Base-by-base conservation (phyloP, 2,888 invertebrate species). In the Acrobasis repandana region DNA sequence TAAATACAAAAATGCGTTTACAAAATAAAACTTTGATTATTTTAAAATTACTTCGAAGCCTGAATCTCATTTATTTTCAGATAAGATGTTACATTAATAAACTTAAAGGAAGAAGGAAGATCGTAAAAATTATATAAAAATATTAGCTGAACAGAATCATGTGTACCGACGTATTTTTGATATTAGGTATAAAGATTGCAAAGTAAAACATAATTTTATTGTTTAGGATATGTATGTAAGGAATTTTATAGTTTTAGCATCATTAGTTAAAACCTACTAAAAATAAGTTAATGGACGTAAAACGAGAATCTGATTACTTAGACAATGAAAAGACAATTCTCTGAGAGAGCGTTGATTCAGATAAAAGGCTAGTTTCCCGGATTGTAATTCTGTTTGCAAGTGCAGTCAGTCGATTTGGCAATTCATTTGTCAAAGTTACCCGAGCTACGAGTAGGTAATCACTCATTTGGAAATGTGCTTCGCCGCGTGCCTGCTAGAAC, bases 371-470 rank as follows among this genome's bases (percentile, higher is more conserved):
- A 46, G 52, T 60, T 58, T 51, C 16, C 51, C 10, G 46, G 18
- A 56, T 18, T 28, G 57, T 62, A 59, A 64, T 65, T 61, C 63
- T 56, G 61, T 63, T 52, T 62, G 64, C 58, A 63, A 36, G 61
- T 64, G 65, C 67, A 67, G 64, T 64, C 57, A 64, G 36, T 61
- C 60, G 63, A 62, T 65, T 58, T 62, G 59, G 48, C 33, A 62
- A 63, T 67, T 62, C 61, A 63, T 67, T 64, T 63, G 64, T 62
- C 64, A 64, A 67, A 67, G 65, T 65, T 65, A 56, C 15, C 54
- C 49, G 54, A 38, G 38, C 36, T n/a, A n/a, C n/a, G n/a, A n/a
- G n/a, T 54, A 47, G 58, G 48, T 61, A 61, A 65, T 64, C 67
- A 58, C 16, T 58, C 64, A 64, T 62, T 67, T 57, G 61, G 65